A percentile compares a stretch with the other conserved stretches of the same genome.
Conservation (phyloP, 2,113 vertebrate genomes). For the Thamnaconus septentrionalis region DNA sequence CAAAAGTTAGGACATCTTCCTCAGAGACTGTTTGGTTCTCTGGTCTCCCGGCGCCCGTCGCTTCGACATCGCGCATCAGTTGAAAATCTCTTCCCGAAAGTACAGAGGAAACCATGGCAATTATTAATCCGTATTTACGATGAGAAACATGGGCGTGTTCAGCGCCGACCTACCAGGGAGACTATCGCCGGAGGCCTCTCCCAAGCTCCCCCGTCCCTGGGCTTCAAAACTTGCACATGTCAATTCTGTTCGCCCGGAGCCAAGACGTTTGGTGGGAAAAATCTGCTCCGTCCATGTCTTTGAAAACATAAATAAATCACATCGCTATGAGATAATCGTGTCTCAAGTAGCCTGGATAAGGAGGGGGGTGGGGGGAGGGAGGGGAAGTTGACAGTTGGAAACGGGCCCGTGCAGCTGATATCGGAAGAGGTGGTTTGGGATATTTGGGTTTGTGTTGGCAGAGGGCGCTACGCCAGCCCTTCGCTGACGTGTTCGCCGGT, state of each 20-base stretch:
- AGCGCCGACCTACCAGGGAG: conserved; percentile 58
- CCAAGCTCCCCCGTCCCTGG: conserved; percentile 37
- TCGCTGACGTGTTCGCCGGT: conserved; percentile 42
- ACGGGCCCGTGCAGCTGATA: conserved; percentile 58
- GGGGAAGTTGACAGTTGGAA: conserved; percentile 47
- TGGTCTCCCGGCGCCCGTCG: too few species aligned
- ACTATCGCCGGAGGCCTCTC: conserved; percentile 47
- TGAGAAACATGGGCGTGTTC: conserved; percentile 68
- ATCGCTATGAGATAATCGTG: conserved; percentile 73
- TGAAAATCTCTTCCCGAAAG: conserved; percentile 43
- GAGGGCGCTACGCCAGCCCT: conserved; percentile 34
- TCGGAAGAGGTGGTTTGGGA: conserved; percentile 37
- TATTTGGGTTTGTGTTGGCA: conserved; percentile 44
- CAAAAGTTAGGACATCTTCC: conserved; percentile 1
- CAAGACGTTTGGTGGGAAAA: conserved; percentile 77
- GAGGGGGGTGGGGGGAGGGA: not conserved
- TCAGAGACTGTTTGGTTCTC: too few species aligned
- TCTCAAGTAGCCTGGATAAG: conserved; percentile 57
- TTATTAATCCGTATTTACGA: conserved; percentile 64
- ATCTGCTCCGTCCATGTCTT: conserved; percentile 67
- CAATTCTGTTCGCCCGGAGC: conserved; percentile 60
- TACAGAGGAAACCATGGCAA: conserved; percentile 51
- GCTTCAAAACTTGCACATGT: conserved; percentile 56
- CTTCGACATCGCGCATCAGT: not conserved
- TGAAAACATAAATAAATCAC: conserved; percentile 80